Base-by-base conservation (phyloP, 2,888 invertebrate genomes). In the Stictocephala bisonia region DNA sequence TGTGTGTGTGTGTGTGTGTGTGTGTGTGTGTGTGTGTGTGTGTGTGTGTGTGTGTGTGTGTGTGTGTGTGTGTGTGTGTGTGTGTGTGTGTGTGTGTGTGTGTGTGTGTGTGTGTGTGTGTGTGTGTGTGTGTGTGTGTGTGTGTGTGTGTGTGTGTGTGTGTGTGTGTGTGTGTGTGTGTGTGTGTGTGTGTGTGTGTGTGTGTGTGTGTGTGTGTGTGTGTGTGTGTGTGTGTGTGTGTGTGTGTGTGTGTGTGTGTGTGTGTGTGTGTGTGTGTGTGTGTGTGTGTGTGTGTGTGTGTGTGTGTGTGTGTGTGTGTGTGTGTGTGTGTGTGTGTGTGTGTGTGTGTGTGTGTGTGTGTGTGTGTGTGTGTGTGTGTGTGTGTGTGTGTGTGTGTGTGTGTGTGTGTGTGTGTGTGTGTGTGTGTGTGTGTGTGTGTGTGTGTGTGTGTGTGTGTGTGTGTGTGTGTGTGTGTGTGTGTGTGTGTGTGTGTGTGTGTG, bases 1-100 rank as follows among this genome's bases (percentile, higher is more conserved):
- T 56, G 56, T 56, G 56, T 56, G 56, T 56, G 56, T 56, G 56
- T 56, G 56, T 56, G 56, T 56, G 56, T 56, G 56, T 56, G 56
- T 56, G 56, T 56, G 56, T 56, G 56, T 56, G 56, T 24, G 56
- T 56, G 56, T 56, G 56, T 56, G 56, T 56, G 56, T 56, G 53
- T 53, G 53, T 53, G 53, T 53, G 44, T 44, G 44, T 44, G 44
- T 44, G 44, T 44, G 44, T 44, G 56, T 56, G 56, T 56, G 56
- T 56, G 56, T 56, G 56, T 56, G 56, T 56, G 56, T 56, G 56
- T 56, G 56, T 56, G 56, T 56, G 56, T 56, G 26, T 56, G 56
- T 56, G 56, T 56, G 56, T 56, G 56, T 56, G 56, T 53, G 53
- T 44, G 53, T 53, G 53, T 53, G 53, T 53, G 53, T 53, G 53